Evolutionary conservation across 1,140 invertebrate species (phyloP), one percentile per base, ranked within the genome.

Genomic region (Rhopalosiphum padi): DNA sequence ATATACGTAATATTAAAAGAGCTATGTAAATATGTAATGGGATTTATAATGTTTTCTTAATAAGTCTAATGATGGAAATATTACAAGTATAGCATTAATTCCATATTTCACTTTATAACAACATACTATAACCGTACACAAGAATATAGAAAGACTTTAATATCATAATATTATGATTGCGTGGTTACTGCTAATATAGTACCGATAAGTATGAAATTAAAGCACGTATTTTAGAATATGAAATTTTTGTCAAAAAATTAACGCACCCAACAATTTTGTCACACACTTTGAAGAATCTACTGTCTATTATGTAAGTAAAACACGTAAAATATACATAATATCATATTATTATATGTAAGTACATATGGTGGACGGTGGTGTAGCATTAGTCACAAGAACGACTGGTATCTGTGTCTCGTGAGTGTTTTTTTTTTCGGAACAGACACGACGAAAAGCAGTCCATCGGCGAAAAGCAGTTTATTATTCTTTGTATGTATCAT

Each of bases 381-480:
- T 83, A 7, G 23, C 83, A 85, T 85, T 85, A 85, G 25, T 60
- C 30, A 43, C 88, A 41, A 43, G 88, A 60, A 90, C 37, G 48
- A 55, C 87, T 51, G 87, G 43, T 48, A 87, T 48, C 86, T n/a
- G 35, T 41, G 87, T 89, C 87, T 89, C n/a, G 48, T 46, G 22
- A n/a, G 15, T 68, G 30, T 68, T 90, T 90, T 90, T 90, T 90
- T 60, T 90, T 60, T 41, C 21, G 53, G 37, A 68, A 90, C 89
- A 68, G 55, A 90, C 89, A 60, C 55, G 89, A 68, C 55, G 15
- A 68, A 90, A 89, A 90, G 55, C 89, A 43, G 53, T 90, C 30
- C 89, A 60, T 90, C 89, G 89, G 37, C 89, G 37, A 90, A 60
- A 90, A 90, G 53, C 37, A 30, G 89, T 90, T 60, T 60, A 90